Percentiles rank a stretch among this genome's conserved stretches.
These are phyloP conservation scores for human DNA, from an alignment of 2,113 vertebrate species.

Conservation along the genomic window GRCh38 chr5:27663501-27664000, in stretches of 20 bases:
- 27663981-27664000: background rate
- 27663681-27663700: background rate
- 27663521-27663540: background rate
- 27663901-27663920: background rate
- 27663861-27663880: background rate
- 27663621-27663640: background rate
- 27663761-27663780: background rate
- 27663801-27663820: background rate
- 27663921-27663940: background rate
- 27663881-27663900: background rate
- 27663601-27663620: background rate
- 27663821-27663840: background rate
- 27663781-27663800: background rate
- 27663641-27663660: background rate
- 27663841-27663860: fast-evolving
- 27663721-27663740: background rate
- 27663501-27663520: background rate
- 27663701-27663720: background rate
- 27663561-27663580: background rate
- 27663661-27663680: background rate
- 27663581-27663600: background rate
- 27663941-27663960: background rate
- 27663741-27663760: background rate
- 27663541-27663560: background rate
- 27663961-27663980: background rate